These are phyloP conservation scores for Epistrophe grossulariae DNA, from an alignment of 2,888 invertebrate species.

Conservation along the genomic window DNA sequence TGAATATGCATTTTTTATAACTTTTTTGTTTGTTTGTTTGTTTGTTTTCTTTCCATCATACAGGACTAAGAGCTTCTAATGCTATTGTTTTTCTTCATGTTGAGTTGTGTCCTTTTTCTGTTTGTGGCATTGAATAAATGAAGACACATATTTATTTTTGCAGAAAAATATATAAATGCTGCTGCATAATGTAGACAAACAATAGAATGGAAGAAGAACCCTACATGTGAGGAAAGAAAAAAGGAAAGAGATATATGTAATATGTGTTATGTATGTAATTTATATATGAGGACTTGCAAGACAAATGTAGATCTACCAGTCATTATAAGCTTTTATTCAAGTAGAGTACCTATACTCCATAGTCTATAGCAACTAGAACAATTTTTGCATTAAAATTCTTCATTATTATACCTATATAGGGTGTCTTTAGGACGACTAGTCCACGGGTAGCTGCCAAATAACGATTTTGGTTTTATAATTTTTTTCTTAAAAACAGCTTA, in stretches of 20 bases:
- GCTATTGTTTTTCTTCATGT: slow-evolving; percentile 20
- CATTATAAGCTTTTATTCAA: not conserved
- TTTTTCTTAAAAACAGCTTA: too few relatives aligned
- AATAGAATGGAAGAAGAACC: not conserved
- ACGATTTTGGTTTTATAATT: too few relatives aligned
- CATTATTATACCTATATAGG: too few relatives aligned
- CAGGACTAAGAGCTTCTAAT: slow-evolving; percentile 8
- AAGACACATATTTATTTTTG: slow-evolving; percentile 64
- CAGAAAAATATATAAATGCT: slow-evolving; percentile 50
- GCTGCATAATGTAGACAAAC: slow-evolving; percentile 15
- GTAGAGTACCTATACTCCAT: too few relatives aligned
- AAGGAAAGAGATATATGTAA: not conserved
- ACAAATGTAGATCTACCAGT: not conserved
- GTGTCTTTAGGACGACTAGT: too few relatives aligned
- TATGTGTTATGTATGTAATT: too few relatives aligned
- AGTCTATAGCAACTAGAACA: not conserved
- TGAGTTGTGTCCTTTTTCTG: slow-evolving; percentile 18
- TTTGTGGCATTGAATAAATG: slow-evolving; percentile 46
- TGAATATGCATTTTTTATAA: slow-evolving; percentile 7
- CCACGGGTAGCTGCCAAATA: too few relatives aligned
- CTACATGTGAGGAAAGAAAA: not conserved
- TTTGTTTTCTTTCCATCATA: not conserved
- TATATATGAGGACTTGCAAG: not conserved
- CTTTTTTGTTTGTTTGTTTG: not conserved
- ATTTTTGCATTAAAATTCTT: too few relatives aligned